Percentiles rank a stretch among this genome's conserved stretches.
phyloP scores from a whole-genome alignment of 2,113 vertebrate species.

The Tonatia bakeri region DNA sequence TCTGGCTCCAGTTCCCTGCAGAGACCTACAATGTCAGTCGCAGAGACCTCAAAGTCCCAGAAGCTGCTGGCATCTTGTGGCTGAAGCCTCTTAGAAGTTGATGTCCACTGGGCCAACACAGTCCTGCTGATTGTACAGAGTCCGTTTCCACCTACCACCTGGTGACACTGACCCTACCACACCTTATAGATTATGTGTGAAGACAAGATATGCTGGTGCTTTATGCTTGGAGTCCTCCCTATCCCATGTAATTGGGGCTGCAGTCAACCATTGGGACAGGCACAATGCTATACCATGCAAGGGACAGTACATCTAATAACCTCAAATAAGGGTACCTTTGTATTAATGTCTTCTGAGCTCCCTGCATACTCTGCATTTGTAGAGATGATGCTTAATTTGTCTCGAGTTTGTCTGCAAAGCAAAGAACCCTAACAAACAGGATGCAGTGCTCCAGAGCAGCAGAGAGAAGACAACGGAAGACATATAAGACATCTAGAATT shows the following conservation, averaged over 20 bases:
- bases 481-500: not conserved
- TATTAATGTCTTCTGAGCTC: not conserved
- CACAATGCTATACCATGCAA: not conserved
- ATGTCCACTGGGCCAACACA: not conserved
- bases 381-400: not conserved
- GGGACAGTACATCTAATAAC: not conserved
- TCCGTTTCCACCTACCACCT: not conserved
- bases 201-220: not conserved
- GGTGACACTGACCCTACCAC: not conserved
- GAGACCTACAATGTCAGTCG: not conserved
- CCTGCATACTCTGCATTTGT: not conserved
- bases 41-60: not conserved
- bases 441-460: not conserved
- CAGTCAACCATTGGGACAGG: not conserved
- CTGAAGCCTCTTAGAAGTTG: not conserved
- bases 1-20: not conserved
- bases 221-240: not conserved
- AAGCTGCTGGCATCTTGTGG: not conserved
- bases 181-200: not conserved
- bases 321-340: not conserved
- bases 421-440: not conserved
- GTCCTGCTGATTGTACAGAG: not conserved
- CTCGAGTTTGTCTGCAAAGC: not conserved
- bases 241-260: not conserved
- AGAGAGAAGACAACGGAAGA: not conserved